These are phyloP conservation scores for Melanotaenia nigrans DNA, from an alignment of 2,797 vertebrate species.

Conservation along the genomic window DNA sequence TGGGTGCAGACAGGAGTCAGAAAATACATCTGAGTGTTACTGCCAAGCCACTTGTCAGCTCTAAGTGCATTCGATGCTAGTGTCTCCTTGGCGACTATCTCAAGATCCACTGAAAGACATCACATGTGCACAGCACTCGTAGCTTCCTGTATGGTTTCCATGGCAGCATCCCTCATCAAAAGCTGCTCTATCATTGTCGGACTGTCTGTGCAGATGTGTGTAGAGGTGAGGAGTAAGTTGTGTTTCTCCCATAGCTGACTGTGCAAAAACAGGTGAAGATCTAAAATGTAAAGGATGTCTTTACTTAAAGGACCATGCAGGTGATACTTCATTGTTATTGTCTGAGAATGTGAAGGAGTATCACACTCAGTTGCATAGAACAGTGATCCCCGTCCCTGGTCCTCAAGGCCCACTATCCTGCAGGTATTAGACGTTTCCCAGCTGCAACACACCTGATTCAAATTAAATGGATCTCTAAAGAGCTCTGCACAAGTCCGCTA, in stretches of 20 bases:
- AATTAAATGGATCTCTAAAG: too few species aligned
- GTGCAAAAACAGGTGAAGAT: constrained; percentile 16
- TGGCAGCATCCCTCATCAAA: constrained; percentile 76
- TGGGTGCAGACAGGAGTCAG: not conserved
- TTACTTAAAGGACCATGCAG: not conserved
- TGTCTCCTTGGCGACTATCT: constrained; percentile 70
- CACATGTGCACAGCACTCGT: constrained; percentile 9
- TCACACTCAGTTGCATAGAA: too few species aligned
- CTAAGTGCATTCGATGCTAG: constrained; percentile 12
- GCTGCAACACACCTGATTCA: too few species aligned
- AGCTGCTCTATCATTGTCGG: constrained; percentile 59
- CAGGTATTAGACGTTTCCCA: too few species aligned
- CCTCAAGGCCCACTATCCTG: too few species aligned
- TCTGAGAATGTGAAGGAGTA: not conserved
- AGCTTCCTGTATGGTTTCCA: constrained; percentile 78
- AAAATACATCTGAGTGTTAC: constrained; percentile 8
- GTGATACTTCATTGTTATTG: not conserved
- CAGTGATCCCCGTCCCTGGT: too few species aligned
- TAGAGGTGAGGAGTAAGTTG: not conserved
- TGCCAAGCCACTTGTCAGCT: constrained; percentile 5
- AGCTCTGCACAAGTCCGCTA: too few species aligned
- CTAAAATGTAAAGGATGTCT: not conserved
- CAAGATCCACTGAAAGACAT: constrained; percentile 51
- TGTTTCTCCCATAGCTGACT: constrained; percentile 33
- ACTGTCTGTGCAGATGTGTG: constrained; percentile 1